Percentiles rank a stretch among this genome's conserved stretches.
Evolutionary conservation across 2,797 vertebrate species (phyloP).

Genomic region (Limosa lapponica): DNA sequence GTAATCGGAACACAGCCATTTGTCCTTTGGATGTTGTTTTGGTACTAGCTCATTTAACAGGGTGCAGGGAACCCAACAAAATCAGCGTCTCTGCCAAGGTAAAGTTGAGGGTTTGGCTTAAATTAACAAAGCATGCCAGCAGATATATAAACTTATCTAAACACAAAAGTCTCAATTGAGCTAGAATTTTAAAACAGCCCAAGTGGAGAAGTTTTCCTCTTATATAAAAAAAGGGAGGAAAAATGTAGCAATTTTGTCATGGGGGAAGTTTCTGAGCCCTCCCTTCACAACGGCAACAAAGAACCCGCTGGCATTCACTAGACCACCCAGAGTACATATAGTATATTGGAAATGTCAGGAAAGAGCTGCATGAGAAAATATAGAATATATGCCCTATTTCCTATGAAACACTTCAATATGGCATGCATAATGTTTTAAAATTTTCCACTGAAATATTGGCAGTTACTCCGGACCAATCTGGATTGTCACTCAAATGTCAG

Average conservation of each 20-base stretch:
- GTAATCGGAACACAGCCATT: background rate
- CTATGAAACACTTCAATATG: conserved; percentile 34
- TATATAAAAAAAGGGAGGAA: background rate
- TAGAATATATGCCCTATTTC: conserved; percentile 17
- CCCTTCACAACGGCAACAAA: background rate
- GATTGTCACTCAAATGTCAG: conserved; percentile 24
- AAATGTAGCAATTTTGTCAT: background rate
- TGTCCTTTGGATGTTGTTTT: background rate
- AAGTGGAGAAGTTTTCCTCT: conserved; percentile 13
- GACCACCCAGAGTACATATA: background rate
- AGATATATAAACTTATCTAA: conserved; percentile 40
- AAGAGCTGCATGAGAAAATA: conserved; percentile 13
- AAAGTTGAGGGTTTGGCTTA: conserved; percentile 43
- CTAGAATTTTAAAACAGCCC: conserved; percentile 25
- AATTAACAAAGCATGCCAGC: background rate
- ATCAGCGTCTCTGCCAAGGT: conserved; percentile 42
- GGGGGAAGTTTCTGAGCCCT: background rate
- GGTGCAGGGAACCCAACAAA: conserved; percentile 29
- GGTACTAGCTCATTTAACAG: conserved; percentile 9
- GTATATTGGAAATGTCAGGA: conserved; percentile 20
- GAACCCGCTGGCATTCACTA: background rate
- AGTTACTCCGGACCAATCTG: background rate
- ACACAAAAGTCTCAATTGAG: background rate
- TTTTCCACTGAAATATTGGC: conserved; percentile 42
- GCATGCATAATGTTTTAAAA: conserved; percentile 39